Evolutionary conservation across 2,888 invertebrate species (phyloP).

Genomic region (Psococerastis gibbosa): DNA sequence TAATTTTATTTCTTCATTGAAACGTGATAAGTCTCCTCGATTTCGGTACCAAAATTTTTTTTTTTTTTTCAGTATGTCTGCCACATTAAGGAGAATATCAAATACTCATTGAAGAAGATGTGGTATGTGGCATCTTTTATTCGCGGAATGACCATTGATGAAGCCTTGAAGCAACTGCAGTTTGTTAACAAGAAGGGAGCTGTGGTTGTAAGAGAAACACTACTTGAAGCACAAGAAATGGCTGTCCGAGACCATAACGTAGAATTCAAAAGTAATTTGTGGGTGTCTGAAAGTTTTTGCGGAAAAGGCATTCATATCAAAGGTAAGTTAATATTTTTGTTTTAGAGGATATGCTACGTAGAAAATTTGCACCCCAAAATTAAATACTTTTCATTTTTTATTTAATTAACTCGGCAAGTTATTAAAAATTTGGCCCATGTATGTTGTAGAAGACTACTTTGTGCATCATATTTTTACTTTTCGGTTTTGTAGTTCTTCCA

Average conservation of each 20-base stretch:
- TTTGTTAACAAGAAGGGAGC: slow-evolving; percentile 69
- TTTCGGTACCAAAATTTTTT: slow-evolving; percentile 10
- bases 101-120: slow-evolving; percentile 81
- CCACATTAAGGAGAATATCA: slow-evolving; percentile 64
- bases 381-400: too few species aligned
- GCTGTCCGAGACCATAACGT: slow-evolving; percentile 81
- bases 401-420: too few species aligned
- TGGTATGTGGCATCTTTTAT: slow-evolving; percentile 81
- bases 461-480: too few species aligned
- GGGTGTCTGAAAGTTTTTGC: slow-evolving; percentile 36
- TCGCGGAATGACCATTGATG: slow-evolving; percentile 83
- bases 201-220: slow-evolving; percentile 46
- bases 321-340: slow-evolving; percentile 37
- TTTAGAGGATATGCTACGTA: too few species aligned
- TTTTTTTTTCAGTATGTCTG: slow-evolving; percentile 57
- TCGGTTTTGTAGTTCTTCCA: too few species aligned
- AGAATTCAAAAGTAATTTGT: slow-evolving; percentile 84
- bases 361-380: too few species aligned
- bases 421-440: too few species aligned
- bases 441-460: too few species aligned
- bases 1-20: slow-evolving; percentile 1
- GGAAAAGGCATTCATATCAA: slow-evolving; percentile 23
- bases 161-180: slow-evolving; percentile 77
- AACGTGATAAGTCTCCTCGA: slow-evolving; percentile 1
- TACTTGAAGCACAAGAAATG: slow-evolving; percentile 74